phyloP scores from a whole-genome alignment of 2,797 vertebrate species.

The Vultur gryphus region DNA sequence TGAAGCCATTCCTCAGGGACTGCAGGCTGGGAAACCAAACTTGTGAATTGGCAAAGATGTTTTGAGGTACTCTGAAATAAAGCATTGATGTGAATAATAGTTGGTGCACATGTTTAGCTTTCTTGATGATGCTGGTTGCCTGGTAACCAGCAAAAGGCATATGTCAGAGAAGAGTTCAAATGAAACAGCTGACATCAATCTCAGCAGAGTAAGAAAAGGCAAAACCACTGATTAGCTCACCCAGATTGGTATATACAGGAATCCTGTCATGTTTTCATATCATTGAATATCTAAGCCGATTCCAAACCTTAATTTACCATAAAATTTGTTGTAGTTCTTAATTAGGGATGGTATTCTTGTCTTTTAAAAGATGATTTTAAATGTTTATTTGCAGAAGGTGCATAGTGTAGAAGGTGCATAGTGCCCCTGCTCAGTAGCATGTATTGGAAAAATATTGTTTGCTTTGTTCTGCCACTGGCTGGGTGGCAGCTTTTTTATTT shows the following conservation, averaged over 20 bases:
- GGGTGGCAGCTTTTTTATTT: neutral
- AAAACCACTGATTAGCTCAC: neutral
- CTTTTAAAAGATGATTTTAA: neutral
- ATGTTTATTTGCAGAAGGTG: neutral
- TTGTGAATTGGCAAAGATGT: neutral
- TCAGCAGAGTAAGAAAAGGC: neutral
- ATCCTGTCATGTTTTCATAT: neutral
- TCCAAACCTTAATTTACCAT: neutral
- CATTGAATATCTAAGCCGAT: neutral
- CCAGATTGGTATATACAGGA: neutral
- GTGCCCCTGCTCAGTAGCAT: neutral
- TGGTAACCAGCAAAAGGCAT: constrained; percentile 39
- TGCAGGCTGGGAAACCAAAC: neutral
- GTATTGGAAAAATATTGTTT: neutral
- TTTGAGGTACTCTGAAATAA: constrained; percentile 2
- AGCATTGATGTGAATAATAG: neutral
- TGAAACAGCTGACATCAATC: constrained; percentile 39
- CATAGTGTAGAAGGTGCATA: neutral
- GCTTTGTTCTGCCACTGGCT: neutral
- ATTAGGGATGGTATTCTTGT: neutral
- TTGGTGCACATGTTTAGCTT: neutral
- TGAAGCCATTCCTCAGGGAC: neutral
- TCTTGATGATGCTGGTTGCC: neutral
- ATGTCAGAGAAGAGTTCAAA: constrained; percentile 25
- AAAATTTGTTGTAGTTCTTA: neutral